These are phyloP conservation scores for Pegea sp. DNA, from an alignment of 23 tunicate species.

Conservation along the genomic window DNA sequence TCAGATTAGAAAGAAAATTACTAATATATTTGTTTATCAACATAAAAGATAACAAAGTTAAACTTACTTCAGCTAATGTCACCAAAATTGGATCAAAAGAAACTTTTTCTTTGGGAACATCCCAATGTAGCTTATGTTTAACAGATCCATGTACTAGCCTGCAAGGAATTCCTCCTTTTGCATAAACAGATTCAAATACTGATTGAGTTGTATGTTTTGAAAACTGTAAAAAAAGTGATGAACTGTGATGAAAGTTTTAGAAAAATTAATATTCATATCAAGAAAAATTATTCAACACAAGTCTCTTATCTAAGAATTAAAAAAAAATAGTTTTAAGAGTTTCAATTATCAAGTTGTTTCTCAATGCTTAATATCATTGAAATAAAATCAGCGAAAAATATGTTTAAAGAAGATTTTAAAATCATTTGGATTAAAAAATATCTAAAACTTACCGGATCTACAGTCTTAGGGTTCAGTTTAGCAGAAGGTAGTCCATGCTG, in stretches of 20 bases:
- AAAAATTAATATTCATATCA: too few relatives aligned
- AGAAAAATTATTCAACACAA: too few relatives aligned
- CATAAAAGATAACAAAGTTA: too few relatives aligned
- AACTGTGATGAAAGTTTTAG: too few relatives aligned
- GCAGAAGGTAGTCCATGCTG: constrained; percentile 28
- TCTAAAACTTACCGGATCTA: constrained; percentile 19
- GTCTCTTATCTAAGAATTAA: too few relatives aligned
- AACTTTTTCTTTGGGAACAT: constrained; percentile 17
- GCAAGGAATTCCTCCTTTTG: constrained; percentile 41
- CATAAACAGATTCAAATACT: constrained; percentile 37
- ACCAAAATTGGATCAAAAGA: constrained; percentile 30
- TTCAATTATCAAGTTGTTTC: too few relatives aligned
- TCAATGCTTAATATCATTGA: too few relatives aligned
- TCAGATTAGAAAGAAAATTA: too few relatives aligned
- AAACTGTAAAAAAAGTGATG: constrained; percentile 12
- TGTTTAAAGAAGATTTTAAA: too few relatives aligned
- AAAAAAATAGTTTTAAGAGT: too few relatives aligned
- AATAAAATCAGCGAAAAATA: too few relatives aligned
- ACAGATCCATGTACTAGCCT: constrained; percentile 50
- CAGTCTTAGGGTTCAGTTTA: constrained; percentile 27
- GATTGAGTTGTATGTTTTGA: constrained; percentile 18
- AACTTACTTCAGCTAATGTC: constrained; percentile 27
- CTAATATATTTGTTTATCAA: too few relatives aligned
- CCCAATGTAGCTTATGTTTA: constrained; percentile 38
- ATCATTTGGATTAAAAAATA: background rate